Evolutionary conservation across 2,797 vertebrate species (phyloP).

Genomic region (Discoglossus pictus): DNA sequence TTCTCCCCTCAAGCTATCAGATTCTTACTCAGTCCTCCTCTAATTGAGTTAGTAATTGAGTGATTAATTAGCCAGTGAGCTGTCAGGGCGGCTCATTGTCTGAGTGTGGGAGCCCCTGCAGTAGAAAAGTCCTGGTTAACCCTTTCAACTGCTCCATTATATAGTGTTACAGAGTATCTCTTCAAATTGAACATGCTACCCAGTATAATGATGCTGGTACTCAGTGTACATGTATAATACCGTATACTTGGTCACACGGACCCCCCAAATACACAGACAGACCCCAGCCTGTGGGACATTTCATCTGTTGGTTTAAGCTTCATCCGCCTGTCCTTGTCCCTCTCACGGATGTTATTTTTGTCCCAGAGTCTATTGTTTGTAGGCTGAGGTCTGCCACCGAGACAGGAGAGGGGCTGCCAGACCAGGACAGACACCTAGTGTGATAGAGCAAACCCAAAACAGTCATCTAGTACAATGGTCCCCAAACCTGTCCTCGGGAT

Average conservation of each 20-base stretch:
- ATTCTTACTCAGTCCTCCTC: conserved; percentile 2
- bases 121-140: conserved; percentile 16
- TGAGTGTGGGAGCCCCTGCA: conserved; percentile 20
- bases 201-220: too few relatives aligned
- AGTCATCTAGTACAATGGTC: too few relatives aligned
- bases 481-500: too few relatives aligned
- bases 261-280: conserved; percentile 33
- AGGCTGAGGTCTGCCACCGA: conserved; percentile 37
- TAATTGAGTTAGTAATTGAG: conserved; percentile 40
- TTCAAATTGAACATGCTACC: too few relatives aligned
- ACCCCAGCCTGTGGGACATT: conserved; percentile 41
- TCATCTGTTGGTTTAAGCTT: conserved; percentile 35
- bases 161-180: too few relatives aligned
- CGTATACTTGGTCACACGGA: background rate
- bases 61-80: conserved; percentile 42
- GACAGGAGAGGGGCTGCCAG: conserved; percentile 5
- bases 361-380: conserved; percentile 27
- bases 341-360: conserved; percentile 48
- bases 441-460: too few relatives aligned
- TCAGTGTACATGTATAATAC: background rate
- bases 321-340: conserved; percentile 30
- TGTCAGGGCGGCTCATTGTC: conserved; percentile 32
- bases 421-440: background rate
- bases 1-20: conserved; percentile 11
- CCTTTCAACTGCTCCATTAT: background rate